Evolutionary conservation across 2,113 vertebrate species (phyloP).

Genomic region (Todiramphus saurophagus): DNA sequence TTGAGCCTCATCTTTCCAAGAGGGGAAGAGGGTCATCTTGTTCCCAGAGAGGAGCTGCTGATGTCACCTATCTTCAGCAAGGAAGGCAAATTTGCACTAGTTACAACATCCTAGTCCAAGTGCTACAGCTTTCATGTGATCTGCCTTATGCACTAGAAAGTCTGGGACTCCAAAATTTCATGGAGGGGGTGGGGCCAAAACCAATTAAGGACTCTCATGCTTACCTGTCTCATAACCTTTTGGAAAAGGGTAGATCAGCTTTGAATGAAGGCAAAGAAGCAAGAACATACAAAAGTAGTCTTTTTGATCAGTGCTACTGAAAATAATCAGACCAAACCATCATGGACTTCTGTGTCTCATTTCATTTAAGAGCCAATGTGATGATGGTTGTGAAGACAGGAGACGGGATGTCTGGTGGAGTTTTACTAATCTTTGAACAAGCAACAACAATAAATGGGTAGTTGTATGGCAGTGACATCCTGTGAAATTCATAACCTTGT

Average conservation of each 20-base stretch:
- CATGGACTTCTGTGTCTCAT: neutral
- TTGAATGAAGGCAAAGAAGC: neutral
- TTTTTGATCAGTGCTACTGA: neutral
- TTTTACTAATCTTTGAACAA: no score
- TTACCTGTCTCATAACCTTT: neutral
- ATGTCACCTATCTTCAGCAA: conserved; percentile 18
- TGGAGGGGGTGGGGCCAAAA: neutral
- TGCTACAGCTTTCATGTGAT: neutral
- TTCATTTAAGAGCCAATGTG: neutral
- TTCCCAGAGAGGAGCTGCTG: neutral
- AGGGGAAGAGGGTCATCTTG: conserved; percentile 18
- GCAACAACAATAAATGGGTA: no score
- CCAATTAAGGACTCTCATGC: rapidly evolving
- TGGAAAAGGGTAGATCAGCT: neutral
- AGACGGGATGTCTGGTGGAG: no score
- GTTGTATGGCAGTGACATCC: no score
- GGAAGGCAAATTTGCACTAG: neutral
- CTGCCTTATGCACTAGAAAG: neutral
- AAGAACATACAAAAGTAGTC: neutral
- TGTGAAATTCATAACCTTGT: no score
- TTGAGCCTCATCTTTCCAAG: neutral
- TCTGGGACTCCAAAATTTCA: neutral
- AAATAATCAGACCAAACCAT: neutral
- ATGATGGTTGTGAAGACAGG: neutral
- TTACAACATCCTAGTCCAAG: neutral